Evolutionary conservation across 2,888 invertebrate species (phyloP).

Genomic region (Erebia palarica): DNA sequence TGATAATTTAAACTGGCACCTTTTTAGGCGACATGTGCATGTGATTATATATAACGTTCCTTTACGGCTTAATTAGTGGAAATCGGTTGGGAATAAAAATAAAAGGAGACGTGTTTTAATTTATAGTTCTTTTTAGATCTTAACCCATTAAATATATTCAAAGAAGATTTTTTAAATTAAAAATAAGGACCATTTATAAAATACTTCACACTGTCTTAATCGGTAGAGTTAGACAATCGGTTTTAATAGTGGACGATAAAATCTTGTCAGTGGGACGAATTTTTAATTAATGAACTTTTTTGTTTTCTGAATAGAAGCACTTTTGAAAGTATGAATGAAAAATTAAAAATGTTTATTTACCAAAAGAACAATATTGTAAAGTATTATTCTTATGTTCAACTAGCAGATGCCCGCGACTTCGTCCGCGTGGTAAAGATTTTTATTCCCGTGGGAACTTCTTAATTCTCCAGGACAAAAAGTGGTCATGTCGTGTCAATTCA

Average conservation of each 20-base stretch:
- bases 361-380: no score
- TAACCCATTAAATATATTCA: neutral
- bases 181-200: neutral
- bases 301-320: neutral
- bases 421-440: no score
- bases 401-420: no score
- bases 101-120: neutral
- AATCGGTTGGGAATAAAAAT: neutral
- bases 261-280: neutral
- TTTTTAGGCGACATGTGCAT: slow-evolving; percentile 14
- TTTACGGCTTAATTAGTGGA: slow-evolving; percentile 22
- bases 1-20: slow-evolving; percentile 23
- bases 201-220: neutral
- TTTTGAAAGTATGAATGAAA: neutral
- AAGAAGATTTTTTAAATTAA: neutral
- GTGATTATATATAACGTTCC: slow-evolving; percentile 12
- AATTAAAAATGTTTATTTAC: no score
- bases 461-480: no score
- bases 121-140: slow-evolving; percentile 7
- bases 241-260: neutral
- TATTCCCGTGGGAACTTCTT: no score
- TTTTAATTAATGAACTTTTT: neutral
- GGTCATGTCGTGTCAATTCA: no score
- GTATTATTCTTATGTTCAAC: no score
- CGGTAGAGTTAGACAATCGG: neutral